Base-by-base conservation (phyloP, 2,797 vertebrate species). In the Bradypodion ventrale region DNA sequence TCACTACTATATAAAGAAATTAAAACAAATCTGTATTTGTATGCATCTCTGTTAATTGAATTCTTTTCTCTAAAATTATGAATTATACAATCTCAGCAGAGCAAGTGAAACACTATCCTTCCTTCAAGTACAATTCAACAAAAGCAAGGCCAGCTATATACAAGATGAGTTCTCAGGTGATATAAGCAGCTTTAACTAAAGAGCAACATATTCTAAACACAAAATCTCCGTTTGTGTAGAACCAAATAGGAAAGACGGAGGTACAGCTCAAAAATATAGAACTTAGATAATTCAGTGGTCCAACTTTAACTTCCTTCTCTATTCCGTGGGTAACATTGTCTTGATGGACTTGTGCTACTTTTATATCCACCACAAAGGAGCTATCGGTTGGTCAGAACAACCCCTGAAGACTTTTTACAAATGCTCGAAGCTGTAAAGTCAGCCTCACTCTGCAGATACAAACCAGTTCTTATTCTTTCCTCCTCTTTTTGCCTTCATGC, bases 401-500 rank as follows among this genome's bases (percentile, higher is more conserved):
- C 83, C 84, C 85, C 90, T 90, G 8, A 46, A 87, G 81, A 82
- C 82, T 56, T 10, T 21, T 68, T 91, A 89, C 86, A 89, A 93
- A 85, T 49, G 81, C 78, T 83, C 90, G 88, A 37, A 88, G 35
- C 3, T 15, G 49, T 1, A 89, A 94, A 92, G 93, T 76, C 83
- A 79, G 40, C 84, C 13, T 63, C 91, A 23, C 91, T 86, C 69
- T 72, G 74, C 70, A 78, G 52, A 76, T 25, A 5, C 81, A 35
- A 90, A 42, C 73, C 16, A 78, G 40, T 65, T 8, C 9, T 97
- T 94, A 99, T 92, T 99, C 98, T 97, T 99, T 99, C 91, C 98
- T 97, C 93, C 98, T 98, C 87, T 99, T 99, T 94, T 99, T 99
- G 90, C 95, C 95, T 92, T 99, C 98, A 3, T 99, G 98, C 91